These are phyloP conservation scores for Stigmatopora nigra DNA, from an alignment of 2,113 vertebrate species.

Conservation along the genomic window DNA sequence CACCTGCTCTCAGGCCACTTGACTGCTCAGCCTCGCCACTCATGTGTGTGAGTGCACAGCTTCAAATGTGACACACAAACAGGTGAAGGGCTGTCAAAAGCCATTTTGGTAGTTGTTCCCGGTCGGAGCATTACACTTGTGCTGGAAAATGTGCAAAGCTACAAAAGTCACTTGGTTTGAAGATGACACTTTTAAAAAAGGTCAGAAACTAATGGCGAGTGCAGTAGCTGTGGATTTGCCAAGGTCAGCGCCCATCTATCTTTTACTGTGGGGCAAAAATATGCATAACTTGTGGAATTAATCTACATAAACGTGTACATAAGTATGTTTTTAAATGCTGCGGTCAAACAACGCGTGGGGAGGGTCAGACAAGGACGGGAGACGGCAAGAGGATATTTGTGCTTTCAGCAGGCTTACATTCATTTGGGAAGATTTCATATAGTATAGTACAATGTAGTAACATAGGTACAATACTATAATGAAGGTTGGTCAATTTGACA, in stretches of 20 bases:
- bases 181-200: constrained; percentile 2
- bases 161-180: constrained; percentile 10
- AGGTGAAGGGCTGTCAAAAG: constrained; percentile 42
- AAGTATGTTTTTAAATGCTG: constrained; percentile 50
- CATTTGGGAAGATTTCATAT: constrained; percentile 12
- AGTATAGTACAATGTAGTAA: background rate
- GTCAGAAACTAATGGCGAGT: constrained; percentile 21
- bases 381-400: constrained; percentile 1
- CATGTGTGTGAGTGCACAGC: constrained; percentile 43
- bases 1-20: constrained; percentile 65
- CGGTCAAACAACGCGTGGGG: constrained; percentile 32
- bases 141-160: constrained; percentile 23
- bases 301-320: constrained; percentile 64
- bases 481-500: background rate
- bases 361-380: constrained; percentile 52
- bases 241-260: constrained; percentile 57
- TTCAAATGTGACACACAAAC: constrained; percentile 33
- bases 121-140: background rate
- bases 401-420: constrained; percentile 40
- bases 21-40: constrained; percentile 65
- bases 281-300: constrained; percentile 61
- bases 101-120: constrained; percentile 4
- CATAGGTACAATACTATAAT: background rate
- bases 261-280: constrained; percentile 59
- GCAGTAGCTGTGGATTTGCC: constrained; percentile 49